Conservation (phyloP, 2,888 invertebrate species). For the Stegana nigrithorax region DNA sequence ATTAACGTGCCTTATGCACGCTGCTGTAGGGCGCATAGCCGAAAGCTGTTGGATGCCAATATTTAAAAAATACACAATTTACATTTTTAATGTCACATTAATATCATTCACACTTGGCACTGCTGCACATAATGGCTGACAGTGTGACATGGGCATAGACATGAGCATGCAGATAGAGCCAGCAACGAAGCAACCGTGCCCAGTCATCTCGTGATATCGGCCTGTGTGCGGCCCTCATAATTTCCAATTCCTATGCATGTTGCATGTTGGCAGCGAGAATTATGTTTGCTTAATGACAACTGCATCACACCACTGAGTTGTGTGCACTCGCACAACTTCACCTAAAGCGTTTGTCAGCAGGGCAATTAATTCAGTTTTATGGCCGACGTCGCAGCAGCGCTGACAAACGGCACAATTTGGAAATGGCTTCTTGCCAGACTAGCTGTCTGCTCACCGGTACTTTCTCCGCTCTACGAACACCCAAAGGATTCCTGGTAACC, state of each 20-base stretch:
- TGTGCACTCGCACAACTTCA: no score
- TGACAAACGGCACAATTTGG: no score
- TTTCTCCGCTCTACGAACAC: no score
- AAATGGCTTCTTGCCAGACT: not conserved
- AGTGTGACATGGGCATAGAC: not conserved
- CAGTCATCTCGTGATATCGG: not conserved
- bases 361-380: no score
- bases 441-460: no score
- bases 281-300: conserved; percentile 1
- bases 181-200: not conserved
- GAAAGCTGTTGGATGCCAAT: not conserved
- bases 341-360: no score
- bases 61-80: not conserved
- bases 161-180: not conserved
- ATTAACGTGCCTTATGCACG: not conserved
- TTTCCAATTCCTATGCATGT: no score
- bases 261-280: not conserved
- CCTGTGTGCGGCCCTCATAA: not conserved
- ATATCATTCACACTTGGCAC: conserved; percentile 40
- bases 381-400: no score
- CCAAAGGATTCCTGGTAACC: not conserved
- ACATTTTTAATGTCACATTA: conserved; percentile 28
- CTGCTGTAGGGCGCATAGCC: no score
- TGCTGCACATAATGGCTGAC: not conserved
- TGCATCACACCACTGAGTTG: no score